Evolutionary conservation across 2,888 invertebrate species (phyloP).

Genomic region (Trichogramma evanescens): DNA sequence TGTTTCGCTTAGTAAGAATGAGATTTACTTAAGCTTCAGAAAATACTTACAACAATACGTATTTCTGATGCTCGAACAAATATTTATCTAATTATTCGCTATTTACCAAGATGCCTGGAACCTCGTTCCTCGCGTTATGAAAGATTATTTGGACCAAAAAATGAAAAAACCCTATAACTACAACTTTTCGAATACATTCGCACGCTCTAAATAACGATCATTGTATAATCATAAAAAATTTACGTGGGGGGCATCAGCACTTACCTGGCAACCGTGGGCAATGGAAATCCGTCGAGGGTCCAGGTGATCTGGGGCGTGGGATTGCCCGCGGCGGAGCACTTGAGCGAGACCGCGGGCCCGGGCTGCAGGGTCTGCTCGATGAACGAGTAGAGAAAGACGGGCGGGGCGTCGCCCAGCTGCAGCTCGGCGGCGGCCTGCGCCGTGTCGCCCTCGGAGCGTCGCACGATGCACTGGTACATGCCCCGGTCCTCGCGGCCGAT

Average conservation of each 20-base stretch:
- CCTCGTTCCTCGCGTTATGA: no score
- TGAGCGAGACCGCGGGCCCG: constrained; percentile 69
- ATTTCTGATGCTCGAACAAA: no score
- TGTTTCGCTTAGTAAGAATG: no score
- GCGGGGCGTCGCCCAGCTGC: constrained; percentile 67
- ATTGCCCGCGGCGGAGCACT: constrained; percentile 69
- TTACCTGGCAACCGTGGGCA: constrained; percentile 55
- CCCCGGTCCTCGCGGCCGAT: constrained; percentile 67
- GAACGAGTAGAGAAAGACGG: constrained; percentile 67
- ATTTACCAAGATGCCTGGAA: no score
- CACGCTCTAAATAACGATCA: no score
- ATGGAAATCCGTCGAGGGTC: constrained; percentile 66
- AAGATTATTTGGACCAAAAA: no score
- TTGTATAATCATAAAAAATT: background rate
- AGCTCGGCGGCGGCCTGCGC: constrained; percentile 71
- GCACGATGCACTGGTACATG: constrained; percentile 70
- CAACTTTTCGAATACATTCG: no score
- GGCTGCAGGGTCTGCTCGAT: constrained; percentile 72
- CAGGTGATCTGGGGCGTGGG: constrained; percentile 72
- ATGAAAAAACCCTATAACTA: no score
- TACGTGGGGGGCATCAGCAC: no score
- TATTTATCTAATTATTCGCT: no score
- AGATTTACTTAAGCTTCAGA: no score
- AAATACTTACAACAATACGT: no score
- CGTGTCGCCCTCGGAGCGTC: constrained; percentile 65